These are phyloP conservation scores for Craniophora ligustri DNA, from an alignment of 2,888 invertebrate genomes.

Conservation along the genomic window DNA sequence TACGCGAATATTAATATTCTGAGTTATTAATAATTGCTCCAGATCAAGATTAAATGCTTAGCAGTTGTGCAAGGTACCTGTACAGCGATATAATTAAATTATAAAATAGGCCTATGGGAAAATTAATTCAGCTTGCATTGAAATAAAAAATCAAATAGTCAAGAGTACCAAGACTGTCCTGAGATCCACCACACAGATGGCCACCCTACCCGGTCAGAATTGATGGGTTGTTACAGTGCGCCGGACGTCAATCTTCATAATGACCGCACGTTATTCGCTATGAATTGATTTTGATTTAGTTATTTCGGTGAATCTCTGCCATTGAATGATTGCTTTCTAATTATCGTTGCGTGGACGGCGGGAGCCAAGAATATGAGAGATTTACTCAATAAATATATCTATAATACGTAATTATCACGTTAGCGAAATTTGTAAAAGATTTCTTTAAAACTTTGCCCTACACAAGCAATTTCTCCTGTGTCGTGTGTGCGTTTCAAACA, in stretches of 20 bases:
- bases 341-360: slow-evolving; percentile 16
- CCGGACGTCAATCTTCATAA: slow-evolving; percentile 76
- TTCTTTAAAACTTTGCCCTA: no score
- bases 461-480: no score
- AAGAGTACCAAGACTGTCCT: slow-evolving; percentile 23
- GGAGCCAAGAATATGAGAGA: slow-evolving; percentile 9
- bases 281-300: slow-evolving; percentile 60
- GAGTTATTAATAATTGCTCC: no score
- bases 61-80: no score
- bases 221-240: slow-evolving; percentile 65
- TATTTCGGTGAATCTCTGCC: slow-evolving; percentile 51
- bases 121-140: no score
- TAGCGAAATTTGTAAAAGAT: no score
- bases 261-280: slow-evolving; percentile 63
- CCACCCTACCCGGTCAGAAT: slow-evolving; percentile 60
- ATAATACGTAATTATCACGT: not conserved
- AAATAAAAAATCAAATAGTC: not conserved
- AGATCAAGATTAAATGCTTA: no score
- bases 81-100: no score
- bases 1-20: no score
- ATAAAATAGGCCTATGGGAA: no score
- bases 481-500: no score
- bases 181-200: fast-evolving
- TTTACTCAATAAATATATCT: slow-evolving; percentile 12
- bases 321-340: slow-evolving; percentile 51